A percentile compares a stretch with the other conserved stretches of the same genome.
phyloP scores from a whole-genome alignment of 2,113 vertebrate species.

The Gasterosteus nipponicus region DNA sequence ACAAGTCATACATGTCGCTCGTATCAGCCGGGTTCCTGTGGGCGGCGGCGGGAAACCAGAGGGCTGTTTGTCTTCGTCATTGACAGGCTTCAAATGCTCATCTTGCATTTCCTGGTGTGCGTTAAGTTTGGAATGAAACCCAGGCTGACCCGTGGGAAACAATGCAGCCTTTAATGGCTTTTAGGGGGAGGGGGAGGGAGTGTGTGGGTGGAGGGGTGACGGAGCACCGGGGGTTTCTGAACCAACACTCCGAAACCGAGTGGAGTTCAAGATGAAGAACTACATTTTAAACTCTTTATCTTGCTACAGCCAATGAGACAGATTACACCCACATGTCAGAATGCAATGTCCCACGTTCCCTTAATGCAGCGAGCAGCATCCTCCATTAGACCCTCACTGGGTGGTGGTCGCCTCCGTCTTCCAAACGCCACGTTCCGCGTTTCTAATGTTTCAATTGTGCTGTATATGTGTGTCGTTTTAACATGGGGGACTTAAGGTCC shows the following conservation, averaged over 20 bases:
- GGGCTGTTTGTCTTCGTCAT: conserved; percentile 34
- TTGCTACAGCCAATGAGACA: background rate
- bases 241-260: conserved; percentile 67
- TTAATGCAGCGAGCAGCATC: background rate
- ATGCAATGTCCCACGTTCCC: background rate
- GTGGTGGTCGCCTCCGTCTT: too few relatives aligned
- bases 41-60: conserved; percentile 11
- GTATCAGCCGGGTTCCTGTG: background rate
- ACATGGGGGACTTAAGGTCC: too few relatives aligned
- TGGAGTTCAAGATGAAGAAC: conserved; percentile 90
- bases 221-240: conserved; percentile 44
- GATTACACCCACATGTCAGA: background rate
- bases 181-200: conserved; percentile 62
- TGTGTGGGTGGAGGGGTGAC: conserved; percentile 34
- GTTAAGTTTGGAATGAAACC: conserved; percentile 88
- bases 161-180: conserved; percentile 90
- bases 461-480: too few relatives aligned
- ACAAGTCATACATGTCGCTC: background rate
- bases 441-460: too few relatives aligned
- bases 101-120: conserved; percentile 81
- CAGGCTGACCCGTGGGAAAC: conserved; percentile 89
- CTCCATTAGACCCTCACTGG: background rate
- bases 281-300: conserved; percentile 82
- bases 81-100: conserved; percentile 67
- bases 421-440: too few relatives aligned